These are phyloP conservation scores for Cotesia typhae DNA, from an alignment of 1,140 invertebrate species.

Conservation along the genomic window DNA sequence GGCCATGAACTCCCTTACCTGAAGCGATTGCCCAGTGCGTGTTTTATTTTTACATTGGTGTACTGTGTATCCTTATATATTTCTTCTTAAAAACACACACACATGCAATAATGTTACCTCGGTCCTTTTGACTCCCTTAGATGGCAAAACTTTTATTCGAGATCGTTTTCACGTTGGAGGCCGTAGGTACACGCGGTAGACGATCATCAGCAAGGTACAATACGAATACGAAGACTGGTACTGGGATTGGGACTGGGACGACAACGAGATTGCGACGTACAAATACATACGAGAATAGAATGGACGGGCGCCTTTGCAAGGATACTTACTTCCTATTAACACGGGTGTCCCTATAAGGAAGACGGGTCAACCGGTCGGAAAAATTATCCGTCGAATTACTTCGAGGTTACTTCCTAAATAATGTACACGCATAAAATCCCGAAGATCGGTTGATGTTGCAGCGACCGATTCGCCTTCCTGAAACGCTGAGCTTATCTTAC, in stretches of 20 bases:
- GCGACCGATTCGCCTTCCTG: conserved; percentile 21
- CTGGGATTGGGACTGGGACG: too few relatives aligned
- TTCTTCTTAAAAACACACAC: neutral
- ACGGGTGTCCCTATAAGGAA: conserved; percentile 47
- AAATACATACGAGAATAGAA: conserved; percentile 19
- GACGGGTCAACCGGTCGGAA: conserved; percentile 47
- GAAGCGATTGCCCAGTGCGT: conserved; percentile 18
- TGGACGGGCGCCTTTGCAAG: conserved; percentile 45
- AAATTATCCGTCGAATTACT: conserved; percentile 36
- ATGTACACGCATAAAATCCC: conserved; percentile 9
- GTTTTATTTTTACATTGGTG: neutral
- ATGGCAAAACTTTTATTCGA: conserved; percentile 30
- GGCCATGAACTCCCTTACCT: conserved; percentile 25
- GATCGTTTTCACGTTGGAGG: conserved; percentile 41
- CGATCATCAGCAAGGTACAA: conserved; percentile 8
- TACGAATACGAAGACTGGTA: neutral
- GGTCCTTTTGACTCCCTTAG: conserved; percentile 33
- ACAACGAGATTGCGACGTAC: neutral
- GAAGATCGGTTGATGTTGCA: neutral
- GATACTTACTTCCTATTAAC: conserved; percentile 50
- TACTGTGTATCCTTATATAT: too few relatives aligned
- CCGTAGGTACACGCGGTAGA: conserved; percentile 24
- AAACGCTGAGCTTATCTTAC: conserved; percentile 40
- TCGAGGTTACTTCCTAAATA: conserved; percentile 53
- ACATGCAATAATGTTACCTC: neutral